Percentiles rank a stretch among this genome's conserved stretches.
Conservation (phyloP, 2,113 vertebrate species). For the Casuarius casuarius region DNA sequence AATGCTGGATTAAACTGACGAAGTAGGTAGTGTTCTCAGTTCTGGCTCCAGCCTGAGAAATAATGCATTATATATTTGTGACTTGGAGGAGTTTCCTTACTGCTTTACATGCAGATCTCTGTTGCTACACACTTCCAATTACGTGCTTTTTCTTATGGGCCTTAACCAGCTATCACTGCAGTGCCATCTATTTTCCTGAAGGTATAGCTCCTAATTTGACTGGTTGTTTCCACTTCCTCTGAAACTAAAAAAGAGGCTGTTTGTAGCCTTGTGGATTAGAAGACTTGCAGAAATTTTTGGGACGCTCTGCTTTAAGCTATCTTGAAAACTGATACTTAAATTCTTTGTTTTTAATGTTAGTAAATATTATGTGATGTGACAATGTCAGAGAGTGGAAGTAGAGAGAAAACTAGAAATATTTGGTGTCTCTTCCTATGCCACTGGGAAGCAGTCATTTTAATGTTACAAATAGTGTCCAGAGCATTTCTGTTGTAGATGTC, state of each 20-base stretch:
- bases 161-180: neutral
- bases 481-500: neutral
- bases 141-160: neutral
- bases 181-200: neutral
- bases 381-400: neutral
- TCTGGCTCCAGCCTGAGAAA: neutral
- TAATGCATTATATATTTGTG: neutral
- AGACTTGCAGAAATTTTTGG: neutral
- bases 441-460: too few species aligned
- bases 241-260: neutral
- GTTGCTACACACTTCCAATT: fast-evolving
- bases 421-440: neutral
- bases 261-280: neutral
- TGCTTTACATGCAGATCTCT: neutral
- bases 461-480: neutral
- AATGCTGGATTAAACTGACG: neutral
- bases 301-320: neutral
- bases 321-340: neutral
- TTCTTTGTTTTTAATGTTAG: neutral
- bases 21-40: neutral
- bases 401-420: neutral
- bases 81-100: neutral
- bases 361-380: neutral
- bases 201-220: neutral
- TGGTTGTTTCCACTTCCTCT: neutral